Base-by-base conservation (phyloP, 2,797 vertebrate species). In the Eospalax fontanierii region DNA sequence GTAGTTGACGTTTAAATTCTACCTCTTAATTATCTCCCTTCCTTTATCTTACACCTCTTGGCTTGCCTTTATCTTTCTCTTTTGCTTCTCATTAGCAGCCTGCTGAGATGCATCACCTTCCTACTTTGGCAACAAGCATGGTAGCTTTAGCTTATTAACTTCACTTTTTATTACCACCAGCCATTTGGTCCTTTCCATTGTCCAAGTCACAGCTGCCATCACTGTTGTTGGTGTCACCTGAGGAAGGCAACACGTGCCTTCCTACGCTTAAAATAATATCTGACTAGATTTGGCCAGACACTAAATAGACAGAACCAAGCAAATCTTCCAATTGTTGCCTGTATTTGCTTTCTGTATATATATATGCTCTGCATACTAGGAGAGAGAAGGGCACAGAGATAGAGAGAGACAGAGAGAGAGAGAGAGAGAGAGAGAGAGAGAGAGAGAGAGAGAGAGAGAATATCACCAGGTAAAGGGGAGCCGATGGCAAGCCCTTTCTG, bases 51-150 rank as follows among this genome's bases (percentile, higher is more conserved):
- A 57, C 63, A 57, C 57, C 89, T 95, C 57, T 95, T 89, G 73
- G 89, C 87, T 57, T 73, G 75, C 28, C 26, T 93, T 96, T 90
- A 16, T 50, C 71, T 70, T 90, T 84, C 83, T 35, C 5, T 75
- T 86, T 97, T 95, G 66, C 74, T 94, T 95, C 90, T 96, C 90
- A 89, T 96, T 94, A 96, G 95, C 90, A 93, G 35, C 84, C 70
- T n/a, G 95, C 92, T 91, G 93, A 91, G 87, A 70, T 57, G 12
- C 21, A 82, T 82, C 66, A 30, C 59, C 87, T 89, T 90, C 75
- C 92, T 90, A 63, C 54, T 88, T 84, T 70, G 65, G 73, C 76
- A 78, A n/a, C 10, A 74, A 75, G 59, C 22, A 75, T 71, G 28
- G 46, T 54, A 87, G 87, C 35, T 93, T 81, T 46, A 40, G 66